Percentiles rank a stretch among this genome's conserved stretches.
phyloP scores from a whole-genome alignment of 2,888 invertebrate genomes.

The Brachyopa scutellaris region DNA sequence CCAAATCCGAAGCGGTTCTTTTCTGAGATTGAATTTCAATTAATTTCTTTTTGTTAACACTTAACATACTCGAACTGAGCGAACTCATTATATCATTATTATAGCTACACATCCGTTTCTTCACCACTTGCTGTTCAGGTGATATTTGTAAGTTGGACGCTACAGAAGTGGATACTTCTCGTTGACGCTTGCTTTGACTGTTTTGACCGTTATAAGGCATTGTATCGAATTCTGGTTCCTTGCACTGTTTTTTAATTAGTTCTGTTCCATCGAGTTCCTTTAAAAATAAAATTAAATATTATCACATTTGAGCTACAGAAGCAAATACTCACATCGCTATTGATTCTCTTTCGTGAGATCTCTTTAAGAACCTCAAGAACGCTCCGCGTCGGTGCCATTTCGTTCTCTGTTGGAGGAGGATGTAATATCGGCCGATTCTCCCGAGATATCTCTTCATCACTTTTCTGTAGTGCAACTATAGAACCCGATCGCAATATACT shows the following conservation, averaged over 20 bases:
- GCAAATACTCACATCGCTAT: constrained; percentile 78
- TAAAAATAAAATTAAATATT: constrained; percentile 52
- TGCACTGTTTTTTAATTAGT: constrained; percentile 79
- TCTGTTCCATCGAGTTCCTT: constrained; percentile 77
- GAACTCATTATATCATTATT: constrained; percentile 81
- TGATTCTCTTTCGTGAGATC: constrained; percentile 84
- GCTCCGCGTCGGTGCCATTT: constrained; percentile 82
- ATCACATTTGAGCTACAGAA: too few species aligned
- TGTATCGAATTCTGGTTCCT: constrained; percentile 73
- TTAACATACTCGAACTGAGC: constrained; percentile 79
- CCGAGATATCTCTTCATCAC: constrained; percentile 77
- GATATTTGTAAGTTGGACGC: constrained; percentile 73
- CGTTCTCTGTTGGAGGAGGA: constrained; percentile 79
- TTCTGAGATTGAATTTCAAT: constrained; percentile 42
- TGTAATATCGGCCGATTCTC: constrained; percentile 80
- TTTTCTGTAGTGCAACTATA: constrained; percentile 76
- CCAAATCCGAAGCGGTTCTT: neutral
- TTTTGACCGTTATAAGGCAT: constrained; percentile 24
- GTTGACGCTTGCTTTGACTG: constrained; percentile 76
- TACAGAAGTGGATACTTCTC: constrained; percentile 72
- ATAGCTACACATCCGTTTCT: constrained; percentile 78
- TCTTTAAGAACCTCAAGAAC: constrained; percentile 84
- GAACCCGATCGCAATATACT: constrained; percentile 79
- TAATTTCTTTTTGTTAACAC: constrained; percentile 76
- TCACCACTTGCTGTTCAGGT: constrained; percentile 77